Evolutionary conservation across 2,113 vertebrate genomes (phyloP), one percentile per base, ranked within the genome.

Genomic region (Tetraodon nigroviridis): DNA sequence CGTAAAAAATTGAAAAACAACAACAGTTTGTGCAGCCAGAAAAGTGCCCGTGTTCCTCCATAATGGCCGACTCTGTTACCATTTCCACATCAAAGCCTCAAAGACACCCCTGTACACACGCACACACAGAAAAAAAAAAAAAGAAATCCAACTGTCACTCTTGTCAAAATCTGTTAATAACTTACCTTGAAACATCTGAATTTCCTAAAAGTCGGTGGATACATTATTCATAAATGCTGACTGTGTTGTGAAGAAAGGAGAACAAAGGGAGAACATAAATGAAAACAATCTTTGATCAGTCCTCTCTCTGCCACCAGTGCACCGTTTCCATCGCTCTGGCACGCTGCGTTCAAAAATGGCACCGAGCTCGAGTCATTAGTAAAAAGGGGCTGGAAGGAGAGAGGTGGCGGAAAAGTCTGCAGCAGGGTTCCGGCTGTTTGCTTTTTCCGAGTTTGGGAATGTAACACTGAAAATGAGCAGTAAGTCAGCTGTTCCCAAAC

Each of bases 41-140:
- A 59, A 73, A 69, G 53, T 51, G 24, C 59, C 67, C 67, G 47
- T 75, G 51, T 57, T 51, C 44, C 74, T 74, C 51, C 50, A 54
- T 53, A 64, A 70, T 13, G 4, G 61, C 53, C 5, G 50, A 20
- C 51, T 82, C 52, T 42, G 21, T 29, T 21, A 58, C 73, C 59
- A 88, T 88, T 88, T 75, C 72, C 85, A 89, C 86, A 88, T 89
- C 82, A 89, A 87, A 87, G 82, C 27, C 51, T 47, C 44, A 56
- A 56, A 20, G 24, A 5, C 15, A 10, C 45, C 19, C 12, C 18
- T 21, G 18, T 53, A 65, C 71, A 81, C 82, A 86, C 72, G 84
- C 27, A 27, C 29, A 24, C 40, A n/a, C 61, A 59, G 67, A 81
- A 80, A 84, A 67, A 82, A 73, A 85, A 89, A 88, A 82, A 80